phyloP scores from a whole-genome alignment of 2,797 vertebrate genomes.

The Mus minutoides region DNA sequence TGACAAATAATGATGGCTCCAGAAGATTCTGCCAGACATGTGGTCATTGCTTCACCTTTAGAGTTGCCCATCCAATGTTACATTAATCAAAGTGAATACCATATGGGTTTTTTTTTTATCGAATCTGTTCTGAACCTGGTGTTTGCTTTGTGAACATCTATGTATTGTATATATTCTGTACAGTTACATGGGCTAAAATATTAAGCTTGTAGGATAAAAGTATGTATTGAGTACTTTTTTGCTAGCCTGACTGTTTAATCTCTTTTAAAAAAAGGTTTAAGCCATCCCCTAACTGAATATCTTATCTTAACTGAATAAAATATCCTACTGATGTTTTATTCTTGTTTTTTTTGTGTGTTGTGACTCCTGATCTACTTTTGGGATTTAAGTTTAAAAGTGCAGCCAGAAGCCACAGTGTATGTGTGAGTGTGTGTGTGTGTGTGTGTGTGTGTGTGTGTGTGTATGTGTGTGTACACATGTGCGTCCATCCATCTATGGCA shows the following conservation, averaged over 20 bases:
- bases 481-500: neutral
- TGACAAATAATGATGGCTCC: neutral
- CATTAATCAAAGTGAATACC: slow-evolving; percentile 96
- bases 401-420: neutral
- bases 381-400: slow-evolving; percentile 24
- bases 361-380: neutral
- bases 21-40: neutral
- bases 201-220: slow-evolving; percentile 91
- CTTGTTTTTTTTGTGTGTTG: neutral
- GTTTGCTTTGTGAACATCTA: slow-evolving; percentile 93
- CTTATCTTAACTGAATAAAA: slow-evolving; percentile 74
- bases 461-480: neutral
- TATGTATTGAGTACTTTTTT: slow-evolving; percentile 95
- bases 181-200: slow-evolving; percentile 94
- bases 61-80: slow-evolving; percentile 88
- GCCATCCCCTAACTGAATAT: too few species aligned
- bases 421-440: neutral
- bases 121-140: slow-evolving; percentile 91
- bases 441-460: neutral
- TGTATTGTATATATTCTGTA: slow-evolving; percentile 94
- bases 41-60: neutral
- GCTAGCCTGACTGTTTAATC: slow-evolving; percentile 93
- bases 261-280: slow-evolving; percentile 73
- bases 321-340: neutral
- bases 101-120: slow-evolving; percentile 87